Percentiles rank a stretch among this genome's conserved stretches.
Evolutionary conservation across 2,113 vertebrate genomes (phyloP).

Genomic region (Ameiurus melas): DNA sequence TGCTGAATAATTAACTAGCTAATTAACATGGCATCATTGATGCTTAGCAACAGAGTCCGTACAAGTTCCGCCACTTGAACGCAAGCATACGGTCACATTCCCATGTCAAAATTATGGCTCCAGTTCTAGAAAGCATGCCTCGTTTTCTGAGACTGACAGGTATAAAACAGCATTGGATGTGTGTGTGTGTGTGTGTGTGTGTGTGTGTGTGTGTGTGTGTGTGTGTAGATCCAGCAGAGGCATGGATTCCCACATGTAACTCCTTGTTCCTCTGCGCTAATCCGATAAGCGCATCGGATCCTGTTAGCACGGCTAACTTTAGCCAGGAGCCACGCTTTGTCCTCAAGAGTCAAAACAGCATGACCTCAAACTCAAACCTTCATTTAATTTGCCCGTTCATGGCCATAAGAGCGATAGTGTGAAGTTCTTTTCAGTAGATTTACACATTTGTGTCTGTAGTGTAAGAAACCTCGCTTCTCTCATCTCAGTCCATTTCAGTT

Average conservation of each 20-base stretch:
- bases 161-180: not conserved
- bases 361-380: not conserved
- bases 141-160: not conserved
- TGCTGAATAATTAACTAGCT: not conserved
- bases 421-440: not conserved
- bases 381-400: not conserved
- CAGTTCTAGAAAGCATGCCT: not conserved
- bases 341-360: constrained; percentile 28
- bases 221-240: not conserved
- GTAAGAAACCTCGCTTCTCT: constrained; percentile 27
- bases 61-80: not conserved
- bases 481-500: constrained; percentile 47
- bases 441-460: not conserved
- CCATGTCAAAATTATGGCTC: not conserved
- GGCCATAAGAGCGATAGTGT: not conserved
- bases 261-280: constrained; percentile 40
- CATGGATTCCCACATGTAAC: constrained; percentile 37
- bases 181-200: not conserved
- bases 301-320: constrained; percentile 52
- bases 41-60: not conserved
- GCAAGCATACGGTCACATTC: not conserved
- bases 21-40: not conserved
- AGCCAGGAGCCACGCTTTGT: constrained; percentile 33
- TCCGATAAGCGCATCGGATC: constrained; percentile 52
- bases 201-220: not conserved